phyloP scores from a whole-genome alignment of 2,113 vertebrate genomes.

The Gymnocephalus cernua region DNA sequence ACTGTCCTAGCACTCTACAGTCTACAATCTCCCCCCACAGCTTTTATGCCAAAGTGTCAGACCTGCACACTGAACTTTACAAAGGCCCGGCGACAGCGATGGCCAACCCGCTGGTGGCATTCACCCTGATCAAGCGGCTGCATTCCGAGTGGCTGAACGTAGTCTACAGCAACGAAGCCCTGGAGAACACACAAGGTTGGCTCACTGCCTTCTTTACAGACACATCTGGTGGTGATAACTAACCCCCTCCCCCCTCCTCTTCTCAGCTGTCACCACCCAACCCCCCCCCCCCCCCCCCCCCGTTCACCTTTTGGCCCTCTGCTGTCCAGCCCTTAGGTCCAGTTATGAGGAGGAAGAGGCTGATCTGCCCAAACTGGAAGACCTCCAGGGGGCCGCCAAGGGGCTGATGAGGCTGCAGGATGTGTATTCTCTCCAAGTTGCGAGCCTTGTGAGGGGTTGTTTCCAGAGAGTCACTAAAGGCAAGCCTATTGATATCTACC shows the following conservation, averaged over 20 bases:
- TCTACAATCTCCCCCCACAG: constrained; percentile 75
- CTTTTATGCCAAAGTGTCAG: constrained; percentile 90
- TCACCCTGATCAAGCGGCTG: constrained; percentile 93
- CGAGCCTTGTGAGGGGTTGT: constrained; percentile 85
- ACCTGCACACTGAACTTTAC: constrained; percentile 81
- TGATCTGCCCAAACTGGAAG: constrained; percentile 88
- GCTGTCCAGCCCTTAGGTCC: constrained; percentile 85
- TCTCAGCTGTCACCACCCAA: constrained; percentile 48
- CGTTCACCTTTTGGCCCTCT: constrained; percentile 55
- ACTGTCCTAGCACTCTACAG: not conserved
- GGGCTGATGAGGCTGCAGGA: constrained; percentile 95
- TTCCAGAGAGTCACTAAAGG: constrained; percentile 83
- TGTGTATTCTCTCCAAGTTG: constrained; percentile 89
- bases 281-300: constrained; percentile 40
- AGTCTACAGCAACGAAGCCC: constrained; percentile 87
- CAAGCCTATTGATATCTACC: constrained; percentile 80
- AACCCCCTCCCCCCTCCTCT: not conserved
- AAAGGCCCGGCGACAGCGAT: constrained; percentile 76
- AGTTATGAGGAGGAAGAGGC: constrained; percentile 84
- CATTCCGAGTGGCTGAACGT: constrained; percentile 92
- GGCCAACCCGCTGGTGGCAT: constrained; percentile 91
- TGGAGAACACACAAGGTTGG: constrained; percentile 88
- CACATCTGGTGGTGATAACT: constrained; percentile 67
- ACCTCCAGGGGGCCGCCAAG: constrained; percentile 89
- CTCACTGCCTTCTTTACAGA: constrained; percentile 1